phyloP scores from a whole-genome alignment of 1,140 invertebrate species.

The Drosophila tsacasi region DNA sequence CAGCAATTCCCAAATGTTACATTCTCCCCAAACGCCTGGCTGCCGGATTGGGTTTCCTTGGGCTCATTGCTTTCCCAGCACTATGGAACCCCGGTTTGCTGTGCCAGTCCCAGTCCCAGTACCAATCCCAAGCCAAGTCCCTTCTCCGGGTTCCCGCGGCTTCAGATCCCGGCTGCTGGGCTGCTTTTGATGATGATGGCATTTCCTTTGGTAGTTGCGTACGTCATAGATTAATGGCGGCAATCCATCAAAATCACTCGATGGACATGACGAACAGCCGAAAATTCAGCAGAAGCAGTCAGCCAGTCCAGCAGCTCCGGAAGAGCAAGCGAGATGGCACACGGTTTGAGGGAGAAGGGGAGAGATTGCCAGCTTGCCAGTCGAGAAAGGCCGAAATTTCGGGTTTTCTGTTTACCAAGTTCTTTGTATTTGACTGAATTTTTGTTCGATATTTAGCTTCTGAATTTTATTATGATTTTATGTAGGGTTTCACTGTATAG shows the following conservation, averaged over 20 bases:
- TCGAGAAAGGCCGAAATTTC: slow-evolving; percentile 35
- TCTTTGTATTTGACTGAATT: slow-evolving; percentile 13
- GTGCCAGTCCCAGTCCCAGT: slow-evolving; percentile 3
- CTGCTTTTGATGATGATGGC: slow-evolving; percentile 84
- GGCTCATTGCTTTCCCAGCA: slow-evolving; percentile 55
- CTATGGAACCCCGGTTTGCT: slow-evolving; percentile 7
- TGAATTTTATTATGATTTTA: slow-evolving; percentile 29
- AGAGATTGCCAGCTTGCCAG: slow-evolving; percentile 16
- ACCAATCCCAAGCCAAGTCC: slow-evolving; percentile 33
- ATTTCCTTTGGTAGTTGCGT: slow-evolving; percentile 85
- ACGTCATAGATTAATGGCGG: slow-evolving; percentile 86
- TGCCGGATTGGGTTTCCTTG: slow-evolving; percentile 47
- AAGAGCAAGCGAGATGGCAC: slow-evolving; percentile 9
- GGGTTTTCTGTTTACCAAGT: slow-evolving; percentile 26
- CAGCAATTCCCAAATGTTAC: slow-evolving; percentile 72
- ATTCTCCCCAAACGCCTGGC: slow-evolving; percentile 30
- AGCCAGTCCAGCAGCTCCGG: slow-evolving; percentile 27
- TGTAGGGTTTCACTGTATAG: background rate
- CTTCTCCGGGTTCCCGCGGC: slow-evolving; percentile 22
- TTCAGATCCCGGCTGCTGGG: slow-evolving; percentile 57
- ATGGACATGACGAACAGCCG: slow-evolving; percentile 84
- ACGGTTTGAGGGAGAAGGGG: background rate
- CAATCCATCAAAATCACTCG: slow-evolving; percentile 85
- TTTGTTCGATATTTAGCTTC: slow-evolving; percentile 20
- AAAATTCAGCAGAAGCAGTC: slow-evolving; percentile 74